Conservation (phyloP, 2,797 vertebrate genomes). For the Scleropages formosus region DNA sequence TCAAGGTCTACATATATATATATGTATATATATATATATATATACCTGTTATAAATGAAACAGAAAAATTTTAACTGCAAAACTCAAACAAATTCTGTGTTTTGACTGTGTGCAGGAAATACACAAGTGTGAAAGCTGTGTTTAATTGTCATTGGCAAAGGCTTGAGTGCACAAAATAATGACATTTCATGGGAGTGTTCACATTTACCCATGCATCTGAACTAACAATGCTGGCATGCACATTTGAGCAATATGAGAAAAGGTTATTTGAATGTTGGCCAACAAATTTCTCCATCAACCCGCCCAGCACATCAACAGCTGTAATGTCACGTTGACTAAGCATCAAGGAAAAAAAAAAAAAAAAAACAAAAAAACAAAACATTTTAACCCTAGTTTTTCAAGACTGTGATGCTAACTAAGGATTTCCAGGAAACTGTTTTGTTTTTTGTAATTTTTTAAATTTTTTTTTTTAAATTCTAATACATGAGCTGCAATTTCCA, state of each 20-base stretch:
- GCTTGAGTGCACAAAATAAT: conserved; percentile 19
- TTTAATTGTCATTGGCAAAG: neutral
- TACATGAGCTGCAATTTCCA: neutral
- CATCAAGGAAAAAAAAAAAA: neutral
- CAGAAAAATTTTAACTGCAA: too few species aligned
- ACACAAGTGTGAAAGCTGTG: neutral
- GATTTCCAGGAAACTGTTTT: neutral
- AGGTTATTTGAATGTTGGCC: neutral
- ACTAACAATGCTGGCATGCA: neutral
- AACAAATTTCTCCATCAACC: neutral
- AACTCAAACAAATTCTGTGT: neutral
- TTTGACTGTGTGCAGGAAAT: neutral
- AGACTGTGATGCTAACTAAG: neutral
- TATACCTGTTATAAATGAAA: too few species aligned
- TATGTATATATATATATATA: too few species aligned
- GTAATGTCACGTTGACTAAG: too few species aligned
- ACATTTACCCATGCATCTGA: neutral
- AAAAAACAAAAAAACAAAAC: neutral
- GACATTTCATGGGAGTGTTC: conserved; percentile 5
- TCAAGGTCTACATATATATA: too few species aligned
- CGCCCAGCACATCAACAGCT: neutral
- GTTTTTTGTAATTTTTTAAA: neutral
- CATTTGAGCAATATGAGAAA: neutral
- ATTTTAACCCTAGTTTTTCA: neutral
- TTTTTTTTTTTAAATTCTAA: neutral